Conservation (phyloP, 2,113 vertebrate genomes). For the Myotis brandtii region DNA sequence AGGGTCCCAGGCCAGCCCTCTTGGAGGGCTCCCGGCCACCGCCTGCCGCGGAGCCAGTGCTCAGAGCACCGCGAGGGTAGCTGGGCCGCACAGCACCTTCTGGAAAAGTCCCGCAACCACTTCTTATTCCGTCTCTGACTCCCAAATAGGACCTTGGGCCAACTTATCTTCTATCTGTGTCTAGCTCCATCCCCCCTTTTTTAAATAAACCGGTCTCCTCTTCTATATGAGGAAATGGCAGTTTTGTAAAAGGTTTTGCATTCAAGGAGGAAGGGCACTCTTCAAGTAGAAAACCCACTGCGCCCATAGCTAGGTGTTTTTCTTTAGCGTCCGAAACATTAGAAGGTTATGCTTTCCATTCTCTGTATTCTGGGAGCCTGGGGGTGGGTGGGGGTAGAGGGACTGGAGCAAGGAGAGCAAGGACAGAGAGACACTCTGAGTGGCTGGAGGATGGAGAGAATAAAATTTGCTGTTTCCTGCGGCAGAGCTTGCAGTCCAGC, state of each 20-base stretch:
- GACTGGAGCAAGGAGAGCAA: background rate
- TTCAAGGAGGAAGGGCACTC: background rate
- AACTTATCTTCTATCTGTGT: background rate
- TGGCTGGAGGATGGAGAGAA: background rate
- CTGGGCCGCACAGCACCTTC: background rate
- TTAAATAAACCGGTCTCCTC: background rate
- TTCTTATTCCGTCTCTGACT: background rate
- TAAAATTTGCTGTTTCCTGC: background rate
- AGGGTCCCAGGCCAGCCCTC: background rate
- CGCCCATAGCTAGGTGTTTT: background rate
- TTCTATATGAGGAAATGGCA: background rate
- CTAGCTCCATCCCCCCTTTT: background rate
- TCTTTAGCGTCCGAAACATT: background rate
- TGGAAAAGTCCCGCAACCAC: background rate
- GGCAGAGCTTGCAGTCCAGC: background rate
- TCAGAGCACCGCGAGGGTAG: accelerated
- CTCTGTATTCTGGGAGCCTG: background rate
- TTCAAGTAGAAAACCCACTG: background rate
- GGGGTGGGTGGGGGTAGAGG: no score
- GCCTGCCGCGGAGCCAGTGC: accelerated
- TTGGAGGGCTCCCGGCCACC: accelerated
- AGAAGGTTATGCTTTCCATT: background rate
- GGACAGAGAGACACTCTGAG: background rate
- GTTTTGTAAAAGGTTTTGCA: background rate
- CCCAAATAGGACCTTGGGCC: background rate